Base-by-base conservation (phyloP, 2,113 vertebrate species). In the Oxyruncus cristatus region DNA sequence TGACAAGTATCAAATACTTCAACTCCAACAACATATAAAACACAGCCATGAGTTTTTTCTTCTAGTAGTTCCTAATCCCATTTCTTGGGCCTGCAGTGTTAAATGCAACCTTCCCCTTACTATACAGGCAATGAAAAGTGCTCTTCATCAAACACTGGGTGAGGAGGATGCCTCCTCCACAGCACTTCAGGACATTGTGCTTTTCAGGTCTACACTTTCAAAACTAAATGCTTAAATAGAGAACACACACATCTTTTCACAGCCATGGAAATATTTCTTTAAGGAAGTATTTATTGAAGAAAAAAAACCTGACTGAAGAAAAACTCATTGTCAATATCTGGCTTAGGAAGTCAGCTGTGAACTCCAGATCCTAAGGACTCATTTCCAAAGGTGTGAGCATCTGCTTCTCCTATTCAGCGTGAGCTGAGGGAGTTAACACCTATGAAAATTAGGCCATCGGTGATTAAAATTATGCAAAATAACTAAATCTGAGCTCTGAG, bases 401-500 rank as follows among this genome's bases (percentile, higher is more conserved):
- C 82, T 79, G 82, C 66, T 86, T 75, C 59, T 76, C 74, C 70
- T 37, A 86, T 37, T 73, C 78, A 92, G 65, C 0, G 0, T 35
- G 61, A 96, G 65, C 50, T 61, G 14, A 8, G 50, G 79, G 66
- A 92, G 47, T 92, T 79, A 87, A 90, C 71, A 75, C 44, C 81
- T 93, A 92, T 0, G 9, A 94, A 96, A 97, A 96, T 94, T 53
- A 89, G 92, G 71, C 88, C 55, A 96, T 53, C 35, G 2, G 66
- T 93, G 85, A 94, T 95, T 95, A 93, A 93, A 96, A 94, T 95
- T 94, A 92, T 90, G 93, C 72, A 95, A 96, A 95, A 91, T 90
- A 96, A 81, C 91, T 82, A 91, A 94, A 91, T 66, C 76, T 91
- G 33, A 94, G 63, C 71, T 82, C 73, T 80, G 61, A 90, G 49